Base-by-base conservation (phyloP, 2,888 invertebrate genomes). In the Spisula solida region DNA sequence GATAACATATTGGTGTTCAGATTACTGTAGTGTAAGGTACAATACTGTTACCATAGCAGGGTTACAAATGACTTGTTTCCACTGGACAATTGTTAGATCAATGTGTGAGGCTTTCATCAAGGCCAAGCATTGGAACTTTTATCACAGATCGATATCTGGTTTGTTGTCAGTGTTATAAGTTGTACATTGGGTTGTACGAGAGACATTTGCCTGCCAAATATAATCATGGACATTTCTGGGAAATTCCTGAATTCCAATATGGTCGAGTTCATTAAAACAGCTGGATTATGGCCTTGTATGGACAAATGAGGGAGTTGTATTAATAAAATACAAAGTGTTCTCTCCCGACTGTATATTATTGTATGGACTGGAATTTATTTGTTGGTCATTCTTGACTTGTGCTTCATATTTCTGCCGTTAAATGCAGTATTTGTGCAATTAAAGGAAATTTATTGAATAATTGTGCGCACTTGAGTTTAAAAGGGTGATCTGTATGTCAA, bases 171-270 rank as follows among this genome's bases (percentile, higher is more conserved):
- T 20, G n/a, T 25, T 25, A n/a, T 25, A 25, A 66, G 60, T 66
- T 25, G 60, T 66, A 66, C n/a, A 56, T 66, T 10, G 25, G n/a
- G 20, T 56, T 20, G 18, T 18, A n/a, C 56, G 18, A n/a, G 20
- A 56, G 56, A 56, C 56, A 25, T 66, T 66, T 66, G 60, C 60
- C 60, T 66, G 60, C 60, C 60, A 66, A 66, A 66, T 66, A 25
- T 25, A 66, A 25, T 66, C 25, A 25, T 66, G 60, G 60, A 66
- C 18, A 66, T 6, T 66, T n/a, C 60, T 66, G 10, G 25, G 60
- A 66, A 66, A 66, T 66, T 66, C 60, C 25, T 25, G 25, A 66
- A 66, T 66, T 66, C 25, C 60, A 66, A 25, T 66, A 66, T 10
- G 60, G 25, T 20, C n/a, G 60, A 25, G n/a, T 66, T 25, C 12